Evolutionary conservation across 2,113 vertebrate species (phyloP).

Genomic region (Pollimyrus isidori): DNA sequence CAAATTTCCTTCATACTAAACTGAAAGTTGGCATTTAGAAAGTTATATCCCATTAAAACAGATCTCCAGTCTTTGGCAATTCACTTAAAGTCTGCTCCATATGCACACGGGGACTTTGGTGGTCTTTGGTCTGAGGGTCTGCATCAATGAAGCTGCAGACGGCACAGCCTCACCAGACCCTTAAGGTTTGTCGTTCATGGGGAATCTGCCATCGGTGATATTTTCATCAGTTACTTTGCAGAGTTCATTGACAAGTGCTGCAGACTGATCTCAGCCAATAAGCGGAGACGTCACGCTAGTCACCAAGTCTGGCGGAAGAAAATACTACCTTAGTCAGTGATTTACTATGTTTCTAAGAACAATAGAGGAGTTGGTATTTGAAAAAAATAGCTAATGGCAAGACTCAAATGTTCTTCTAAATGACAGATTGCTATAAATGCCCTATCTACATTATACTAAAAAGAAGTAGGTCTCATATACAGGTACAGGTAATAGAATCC

Average conservation of each 20-base stretch:
- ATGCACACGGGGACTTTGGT: background rate
- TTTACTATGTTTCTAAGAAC: background rate
- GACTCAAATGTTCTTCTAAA: background rate
- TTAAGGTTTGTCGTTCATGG: background rate
- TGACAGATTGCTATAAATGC: background rate
- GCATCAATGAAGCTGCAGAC: no score
- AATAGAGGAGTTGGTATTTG: background rate
- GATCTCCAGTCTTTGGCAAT: background rate
- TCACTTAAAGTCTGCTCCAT: background rate
- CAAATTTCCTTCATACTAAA: background rate
- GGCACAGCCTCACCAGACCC: background rate
- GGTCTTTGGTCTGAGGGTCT: background rate
- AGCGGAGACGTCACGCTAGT: background rate
- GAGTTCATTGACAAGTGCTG: background rate
- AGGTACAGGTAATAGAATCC: background rate
- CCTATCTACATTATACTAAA: background rate
- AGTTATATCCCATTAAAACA: background rate
- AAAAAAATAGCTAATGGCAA: background rate
- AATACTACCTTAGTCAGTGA: background rate
- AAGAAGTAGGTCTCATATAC: background rate
- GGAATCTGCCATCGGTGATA: background rate
- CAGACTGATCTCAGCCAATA: background rate
- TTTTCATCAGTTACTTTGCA: background rate
- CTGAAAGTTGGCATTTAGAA: background rate
- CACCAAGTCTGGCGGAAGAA: background rate